Conservation (phyloP, 2,113 vertebrate species). For the Diadophis punctatus region DNA sequence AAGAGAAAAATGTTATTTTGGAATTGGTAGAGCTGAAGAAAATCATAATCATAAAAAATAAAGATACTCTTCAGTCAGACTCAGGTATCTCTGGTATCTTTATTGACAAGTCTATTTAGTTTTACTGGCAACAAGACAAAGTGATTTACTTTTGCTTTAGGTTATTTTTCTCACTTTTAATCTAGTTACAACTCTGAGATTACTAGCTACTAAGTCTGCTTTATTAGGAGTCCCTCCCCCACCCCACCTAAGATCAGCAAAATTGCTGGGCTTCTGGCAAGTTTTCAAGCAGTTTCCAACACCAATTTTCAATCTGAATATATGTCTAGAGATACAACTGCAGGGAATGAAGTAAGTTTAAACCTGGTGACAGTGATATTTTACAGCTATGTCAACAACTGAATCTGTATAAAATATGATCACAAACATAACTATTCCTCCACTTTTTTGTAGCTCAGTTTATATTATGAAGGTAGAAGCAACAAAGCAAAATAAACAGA, state of each 20-base stretch:
- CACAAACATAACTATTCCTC: background rate
- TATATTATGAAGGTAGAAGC: background rate
- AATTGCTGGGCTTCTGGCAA: background rate
- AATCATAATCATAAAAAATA: background rate
- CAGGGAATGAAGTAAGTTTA: background rate
- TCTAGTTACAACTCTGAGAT: background rate
- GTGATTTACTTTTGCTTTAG: background rate
- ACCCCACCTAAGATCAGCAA: background rate
- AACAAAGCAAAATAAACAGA: background rate
- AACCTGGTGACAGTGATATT: background rate
- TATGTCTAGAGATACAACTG: background rate
- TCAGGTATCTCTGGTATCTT: background rate
- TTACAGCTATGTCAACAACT: background rate
- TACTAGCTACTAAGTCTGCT: background rate
- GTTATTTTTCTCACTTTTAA: background rate
- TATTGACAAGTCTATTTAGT: background rate
- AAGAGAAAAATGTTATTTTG: background rate
- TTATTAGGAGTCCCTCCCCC: background rate
- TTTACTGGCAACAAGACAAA: background rate
- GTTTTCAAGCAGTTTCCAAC: background rate
- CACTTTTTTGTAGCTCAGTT: background rate
- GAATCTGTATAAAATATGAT: background rate
- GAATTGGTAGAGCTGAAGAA: background rate
- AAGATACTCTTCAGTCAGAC: background rate
- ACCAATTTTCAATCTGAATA: background rate